Conservation (phyloP, 2,113 vertebrate genomes). For the Phrynosoma platyrhinos region DNA sequence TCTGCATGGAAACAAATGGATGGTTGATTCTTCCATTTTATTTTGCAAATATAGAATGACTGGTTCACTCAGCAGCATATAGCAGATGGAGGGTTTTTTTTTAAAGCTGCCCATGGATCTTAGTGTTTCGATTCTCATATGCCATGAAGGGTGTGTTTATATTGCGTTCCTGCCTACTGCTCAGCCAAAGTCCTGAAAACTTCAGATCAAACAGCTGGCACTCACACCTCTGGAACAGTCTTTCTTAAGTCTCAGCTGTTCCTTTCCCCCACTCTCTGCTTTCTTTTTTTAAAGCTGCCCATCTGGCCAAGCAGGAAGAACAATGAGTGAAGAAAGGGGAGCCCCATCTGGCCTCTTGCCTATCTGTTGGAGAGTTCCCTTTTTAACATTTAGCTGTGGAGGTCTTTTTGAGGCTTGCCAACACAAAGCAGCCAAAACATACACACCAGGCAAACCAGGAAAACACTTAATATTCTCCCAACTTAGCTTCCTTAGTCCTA, state of each 20-base stretch:
- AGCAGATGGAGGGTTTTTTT: background rate
- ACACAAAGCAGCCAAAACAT: conserved; percentile 38
- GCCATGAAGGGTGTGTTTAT: background rate
- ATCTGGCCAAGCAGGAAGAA: background rate
- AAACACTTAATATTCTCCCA: conserved; percentile 20
- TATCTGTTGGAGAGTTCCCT: background rate
- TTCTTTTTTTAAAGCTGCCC: background rate
- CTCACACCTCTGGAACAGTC: conserved; percentile 16
- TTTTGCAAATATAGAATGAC: conserved; percentile 11
- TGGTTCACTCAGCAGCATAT: conserved; percentile 10
- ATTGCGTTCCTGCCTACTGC: conserved; percentile 9
- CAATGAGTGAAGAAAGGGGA: background rate
- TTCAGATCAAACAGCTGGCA: conserved; percentile 15
- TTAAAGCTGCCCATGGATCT: background rate
- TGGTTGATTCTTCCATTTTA: conserved; percentile 25
- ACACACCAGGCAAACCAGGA: background rate
- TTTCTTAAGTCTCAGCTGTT: background rate
- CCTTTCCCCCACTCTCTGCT: background rate
- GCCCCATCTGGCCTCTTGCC: background rate
- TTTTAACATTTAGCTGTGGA: background rate
- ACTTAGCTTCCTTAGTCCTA: conserved; percentile 12
- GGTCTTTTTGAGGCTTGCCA: conserved; percentile 6
- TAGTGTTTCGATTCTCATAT: conserved; percentile 1
- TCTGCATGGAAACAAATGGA: background rate
- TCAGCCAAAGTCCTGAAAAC: conserved; percentile 26